Conservation (phyloP, 2,888 invertebrate species). For the Girardia tigrina region DNA sequence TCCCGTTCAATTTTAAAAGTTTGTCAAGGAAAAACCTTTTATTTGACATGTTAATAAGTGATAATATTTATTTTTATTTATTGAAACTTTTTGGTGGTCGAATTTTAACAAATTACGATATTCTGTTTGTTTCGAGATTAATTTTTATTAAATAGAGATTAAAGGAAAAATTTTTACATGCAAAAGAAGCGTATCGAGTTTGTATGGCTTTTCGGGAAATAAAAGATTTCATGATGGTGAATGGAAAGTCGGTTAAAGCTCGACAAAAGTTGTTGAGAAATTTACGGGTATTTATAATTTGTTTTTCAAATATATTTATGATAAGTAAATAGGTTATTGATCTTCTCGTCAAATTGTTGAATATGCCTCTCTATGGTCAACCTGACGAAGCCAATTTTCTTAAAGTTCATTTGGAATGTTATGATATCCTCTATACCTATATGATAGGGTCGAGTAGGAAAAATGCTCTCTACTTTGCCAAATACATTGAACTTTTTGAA, state of each 20-base stretch:
- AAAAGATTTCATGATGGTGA: slow-evolving; percentile 36
- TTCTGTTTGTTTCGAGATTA: too few species aligned
- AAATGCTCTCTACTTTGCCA: slow-evolving; percentile 51
- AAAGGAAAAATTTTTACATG: slow-evolving; percentile 30
- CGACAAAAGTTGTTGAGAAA: slow-evolving; percentile 39
- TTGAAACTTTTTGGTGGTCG: too few species aligned
- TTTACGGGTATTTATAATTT: slow-evolving; percentile 37
- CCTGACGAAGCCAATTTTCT: slow-evolving; percentile 46
- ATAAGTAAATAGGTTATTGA: slow-evolving; percentile 41
- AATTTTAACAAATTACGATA: too few species aligned
- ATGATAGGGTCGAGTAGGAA: slow-evolving; percentile 50
- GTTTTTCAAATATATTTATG: background rate
- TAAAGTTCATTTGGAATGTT: slow-evolving; percentile 48
- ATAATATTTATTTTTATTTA: too few species aligned
- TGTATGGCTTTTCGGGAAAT: slow-evolving; percentile 38
- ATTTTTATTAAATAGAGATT: slow-evolving; percentile 25
- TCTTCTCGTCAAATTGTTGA: slow-evolving; percentile 46
- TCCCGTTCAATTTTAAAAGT: too few species aligned
- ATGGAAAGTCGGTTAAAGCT: slow-evolving; percentile 37
- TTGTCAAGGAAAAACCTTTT: too few species aligned
- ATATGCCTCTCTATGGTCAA: slow-evolving; percentile 44
- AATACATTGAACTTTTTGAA: slow-evolving; percentile 51
- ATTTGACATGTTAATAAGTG: too few species aligned
- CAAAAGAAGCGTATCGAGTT: slow-evolving; percentile 34
- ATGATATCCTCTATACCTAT: slow-evolving; percentile 49